Evolutionary conservation across 1,140 invertebrate genomes (phyloP), one percentile per base, ranked within the genome.

Genomic region (Eufriesea mexicana): DNA sequence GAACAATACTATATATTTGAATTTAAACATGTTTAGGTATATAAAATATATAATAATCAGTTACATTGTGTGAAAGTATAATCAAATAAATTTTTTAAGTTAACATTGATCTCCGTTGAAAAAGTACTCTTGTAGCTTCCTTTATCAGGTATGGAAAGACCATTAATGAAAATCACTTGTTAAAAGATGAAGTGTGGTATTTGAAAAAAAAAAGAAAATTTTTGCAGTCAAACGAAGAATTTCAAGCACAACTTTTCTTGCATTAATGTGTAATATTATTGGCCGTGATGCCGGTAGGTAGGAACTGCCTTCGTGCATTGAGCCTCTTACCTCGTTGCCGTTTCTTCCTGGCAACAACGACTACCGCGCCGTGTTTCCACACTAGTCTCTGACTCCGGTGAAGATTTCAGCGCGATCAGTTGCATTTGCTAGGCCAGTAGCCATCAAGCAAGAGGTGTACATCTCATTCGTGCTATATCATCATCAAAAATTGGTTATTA

Each of bases 321-420:
- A 91, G 84, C 91, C 92, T 91, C 89, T 91, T 91, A 89, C 86
- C 86, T 90, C 88, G 89, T 87, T 87, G 79, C 87, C 85, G 78
- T 88, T 89, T 91, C 87, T 89, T 91, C 89, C 88, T 92, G 92
- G 90, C 92, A 91, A 92, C 89, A 90, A 89, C 89, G 90, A 91
- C 90, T 90, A 91, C 89, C 87, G 91, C 92, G 91, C 92, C 89
- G 89, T 90, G 51, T 61, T 79, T 62, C 51, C 70, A 54, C 71
- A 71, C 16, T 74, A 47, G 87, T 89, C 84, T 59, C 67, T 75
- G 73, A 64, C 73, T 86, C 61, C 74, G 61, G n/a, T 57, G 79
- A 76, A 64, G 76, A 88, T 89, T 89, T 83, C 84, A 57, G 42
- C 66, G 79, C 66, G 87, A 89, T 85, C 87, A 85, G 87, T 89